Percentiles rank a stretch among this genome's conserved stretches.
These are phyloP conservation scores for Harpalus rufipes DNA, from an alignment of 2,888 invertebrate species.

Conservation along the genomic window DNA sequence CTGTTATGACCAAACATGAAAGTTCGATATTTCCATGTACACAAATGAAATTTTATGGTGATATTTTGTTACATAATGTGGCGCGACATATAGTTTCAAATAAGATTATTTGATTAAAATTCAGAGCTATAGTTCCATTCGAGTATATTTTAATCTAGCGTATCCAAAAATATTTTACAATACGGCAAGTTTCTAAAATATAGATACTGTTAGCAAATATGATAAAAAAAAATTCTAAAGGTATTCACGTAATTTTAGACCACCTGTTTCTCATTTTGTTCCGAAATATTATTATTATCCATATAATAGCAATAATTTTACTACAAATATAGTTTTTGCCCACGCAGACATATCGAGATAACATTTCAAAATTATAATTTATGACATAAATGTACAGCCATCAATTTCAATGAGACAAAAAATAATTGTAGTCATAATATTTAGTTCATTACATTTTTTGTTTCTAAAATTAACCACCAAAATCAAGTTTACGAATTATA, in stretches of 20 bases:
- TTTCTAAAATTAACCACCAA: too few species aligned
- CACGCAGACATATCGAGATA: too few species aligned
- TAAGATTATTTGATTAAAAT: conserved; percentile 57
- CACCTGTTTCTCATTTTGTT: background rate
- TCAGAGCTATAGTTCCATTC: conserved; percentile 34
- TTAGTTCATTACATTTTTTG: too few species aligned
- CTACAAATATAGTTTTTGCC: too few species aligned
- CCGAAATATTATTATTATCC: background rate
- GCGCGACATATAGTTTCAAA: conserved; percentile 58
- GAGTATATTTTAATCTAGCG: conserved; percentile 47
- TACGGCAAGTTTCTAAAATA: conserved; percentile 31
- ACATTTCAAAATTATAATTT: too few species aligned
- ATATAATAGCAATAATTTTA: too few species aligned
- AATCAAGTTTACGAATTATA: too few species aligned
- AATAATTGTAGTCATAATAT: too few species aligned
- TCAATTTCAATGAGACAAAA: too few species aligned
- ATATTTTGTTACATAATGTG: conserved; percentile 44
- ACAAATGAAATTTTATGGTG: conserved; percentile 30
- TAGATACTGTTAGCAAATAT: conserved; percentile 9
- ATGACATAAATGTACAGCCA: too few species aligned
- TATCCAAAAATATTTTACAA: conserved; percentile 30
- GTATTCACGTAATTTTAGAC: background rate
- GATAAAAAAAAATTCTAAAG: background rate
- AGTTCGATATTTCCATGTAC: conserved; percentile 15
- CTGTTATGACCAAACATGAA: conserved; percentile 29